Evolutionary conservation across 1,140 invertebrate species (phyloP), one percentile per base, ranked within the genome.

Genomic region (Lepidurus packardi): DNA sequence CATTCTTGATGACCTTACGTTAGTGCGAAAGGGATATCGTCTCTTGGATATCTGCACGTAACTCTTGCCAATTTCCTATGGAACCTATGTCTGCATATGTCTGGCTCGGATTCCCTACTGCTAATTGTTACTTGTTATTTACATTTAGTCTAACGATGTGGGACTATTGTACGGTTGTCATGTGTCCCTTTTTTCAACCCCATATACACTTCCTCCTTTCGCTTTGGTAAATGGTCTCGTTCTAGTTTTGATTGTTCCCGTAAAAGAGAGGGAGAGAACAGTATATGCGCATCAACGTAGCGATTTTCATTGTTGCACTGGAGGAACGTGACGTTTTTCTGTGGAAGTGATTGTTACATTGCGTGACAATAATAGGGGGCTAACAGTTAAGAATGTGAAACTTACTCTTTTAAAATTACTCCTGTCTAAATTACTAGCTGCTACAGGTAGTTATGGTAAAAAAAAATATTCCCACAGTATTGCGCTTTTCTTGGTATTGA

Each of bases 81-180:
- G 21, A 65, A 65, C 16, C 16, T n/a, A 21, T 21, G 53, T 9
- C 34, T 34, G 2, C 34, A 65, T 65, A 16, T 65, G 53, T 65
- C 8, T 65, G 53, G 53, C 21, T 21, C 34, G 34, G 53, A 16
- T 65, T 65, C 21, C 53, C 53, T 65, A 65, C 53, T 65, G 9
- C 53, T 65, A 65, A 65, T 65, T 65, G 53, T 9, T n/a, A 65
- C 10, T 65, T 3, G 47, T 25, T 65, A 65, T 65, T 65, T 65
- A n/a, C 53, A 65, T 65, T 65, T 65, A 65, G 53, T 21, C 53
- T 16, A 65, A 65, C n/a, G 53, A 65, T 65, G 21, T 65, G 53
- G 53, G 53, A 65, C 53, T 16, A 65, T 65, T 65, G 53, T 65
- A 16, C 21, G 53, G 53, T 65, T 65, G 53, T 65, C 53, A 65